Conservation (phyloP, 2,797 vertebrate genomes). For the Intellagama lesueurii region DNA sequence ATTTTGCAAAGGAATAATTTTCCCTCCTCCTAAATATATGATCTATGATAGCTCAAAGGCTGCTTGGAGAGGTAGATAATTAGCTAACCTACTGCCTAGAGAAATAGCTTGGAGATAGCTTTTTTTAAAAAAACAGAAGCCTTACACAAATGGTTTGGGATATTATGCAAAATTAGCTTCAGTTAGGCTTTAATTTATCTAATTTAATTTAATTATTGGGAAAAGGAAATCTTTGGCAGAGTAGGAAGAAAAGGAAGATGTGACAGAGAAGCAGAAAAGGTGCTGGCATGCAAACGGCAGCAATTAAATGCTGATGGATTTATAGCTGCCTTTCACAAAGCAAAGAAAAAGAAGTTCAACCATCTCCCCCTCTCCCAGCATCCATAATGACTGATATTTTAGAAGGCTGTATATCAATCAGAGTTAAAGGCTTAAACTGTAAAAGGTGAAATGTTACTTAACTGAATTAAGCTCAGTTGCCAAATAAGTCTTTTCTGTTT, state of each 20-base stretch:
- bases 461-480: slow-evolving; percentile 40
- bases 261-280: slow-evolving; percentile 45
- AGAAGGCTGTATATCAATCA: slow-evolving; percentile 48
- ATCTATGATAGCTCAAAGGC: slow-evolving; percentile 74
- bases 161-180: slow-evolving; percentile 80
- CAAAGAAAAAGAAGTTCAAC: slow-evolving; percentile 24
- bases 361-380: slow-evolving; percentile 43
- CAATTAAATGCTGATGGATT: slow-evolving; percentile 57
- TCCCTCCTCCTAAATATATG: slow-evolving; percentile 62
- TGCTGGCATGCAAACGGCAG: slow-evolving; percentile 43
- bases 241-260: slow-evolving; percentile 60
- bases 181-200: slow-evolving; percentile 78
- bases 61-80: slow-evolving; percentile 77
- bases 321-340: slow-evolving; percentile 56
- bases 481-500: slow-evolving; percentile 44
- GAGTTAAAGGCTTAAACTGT: slow-evolving; percentile 50
- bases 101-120: slow-evolving; percentile 78
- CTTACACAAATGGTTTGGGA: slow-evolving; percentile 76
- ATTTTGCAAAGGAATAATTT: slow-evolving; percentile 68
- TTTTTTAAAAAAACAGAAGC: slow-evolving; percentile 59
- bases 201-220: slow-evolving; percentile 79
- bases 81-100: slow-evolving; percentile 77
- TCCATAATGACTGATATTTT: slow-evolving; percentile 57
- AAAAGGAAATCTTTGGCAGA: slow-evolving; percentile 72
- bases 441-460: slow-evolving; percentile 60